Base-by-base conservation (phyloP, 2,888 invertebrate genomes). In the Plagodis dolabraria region DNA sequence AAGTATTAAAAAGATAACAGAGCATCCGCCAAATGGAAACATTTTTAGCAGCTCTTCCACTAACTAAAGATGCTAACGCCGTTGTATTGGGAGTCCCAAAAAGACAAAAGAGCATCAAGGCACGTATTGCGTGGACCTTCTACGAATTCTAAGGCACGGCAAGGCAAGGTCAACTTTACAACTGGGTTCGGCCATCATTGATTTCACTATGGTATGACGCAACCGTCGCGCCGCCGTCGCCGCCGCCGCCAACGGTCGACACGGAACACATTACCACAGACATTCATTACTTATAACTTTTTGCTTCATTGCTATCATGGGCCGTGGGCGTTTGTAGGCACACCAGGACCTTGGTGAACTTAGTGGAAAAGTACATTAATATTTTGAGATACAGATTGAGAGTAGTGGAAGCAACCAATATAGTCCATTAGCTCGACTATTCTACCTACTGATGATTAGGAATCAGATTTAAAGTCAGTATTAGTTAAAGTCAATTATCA, bases 111-210 rank as follows among this genome's bases (percentile, higher is more conserved):
- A 43, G 10, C 35, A 46, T 33, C 22, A 7, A 49, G 11, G 33
- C 10, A 44, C 43, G 43, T 45, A 45, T 53, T 53, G 58, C 45
- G 53, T 64, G 59, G 65, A 64, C 62, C 68, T 68, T 68, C 64
- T 45, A 60, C 53, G 57, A 60, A 62, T 52, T 53, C 51, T 50
- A 60, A 50, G 43, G 46, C 46, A 54, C 59, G 54, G 55, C 62
- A 43, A 12, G 48, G 59, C 89, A 89, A 89, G 89, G 89, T 89
- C 89, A 89, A 82, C 77, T 86, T 87, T 89, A 89, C 89, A 86
- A 89, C 88, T 83, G 42, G 79, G 76, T 57, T 51, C 77, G 72
- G 76, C 82, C 86, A 84, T 85, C 87, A 88, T 88, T 88, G 88
- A 89, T 88, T 88, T 87, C 87, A 84, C 87, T 80, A 75, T 83